Percentiles rank a stretch among this genome's conserved stretches.
phyloP scores from a whole-genome alignment of 2,113 vertebrate genomes.

The Erinaceus europaeus region DNA sequence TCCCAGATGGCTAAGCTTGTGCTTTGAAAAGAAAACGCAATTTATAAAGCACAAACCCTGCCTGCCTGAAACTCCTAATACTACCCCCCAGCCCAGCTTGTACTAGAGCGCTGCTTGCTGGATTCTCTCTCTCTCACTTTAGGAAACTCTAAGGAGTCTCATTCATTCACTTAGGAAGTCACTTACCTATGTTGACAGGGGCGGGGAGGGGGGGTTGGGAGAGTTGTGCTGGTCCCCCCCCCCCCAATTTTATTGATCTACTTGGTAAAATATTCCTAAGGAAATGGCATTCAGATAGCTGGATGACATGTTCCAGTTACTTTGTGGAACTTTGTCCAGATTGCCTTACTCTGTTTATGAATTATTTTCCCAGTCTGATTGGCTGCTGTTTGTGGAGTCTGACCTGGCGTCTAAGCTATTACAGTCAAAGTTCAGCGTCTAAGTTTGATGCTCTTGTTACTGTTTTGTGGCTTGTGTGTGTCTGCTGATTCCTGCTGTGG shows the following conservation, averaged over 20 bases:
- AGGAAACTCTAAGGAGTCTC: not conserved
- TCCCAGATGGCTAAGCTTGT: not conserved
- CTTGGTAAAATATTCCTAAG: not conserved
- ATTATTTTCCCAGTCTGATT: not conserved
- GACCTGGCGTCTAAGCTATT: not conserved
- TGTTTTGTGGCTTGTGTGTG: not conserved
- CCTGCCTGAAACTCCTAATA: too few species aligned
- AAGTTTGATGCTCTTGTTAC: not conserved
- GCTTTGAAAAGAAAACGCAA: not conserved
- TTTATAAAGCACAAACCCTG: too few species aligned
- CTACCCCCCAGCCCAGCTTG: too few species aligned
- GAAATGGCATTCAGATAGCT: not conserved
- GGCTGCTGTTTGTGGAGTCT: not conserved
- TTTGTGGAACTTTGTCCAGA: not conserved
- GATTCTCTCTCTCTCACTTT: too few species aligned
- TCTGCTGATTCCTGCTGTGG: not conserved
- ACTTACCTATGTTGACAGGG: too few species aligned
- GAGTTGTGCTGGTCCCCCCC: too few species aligned
- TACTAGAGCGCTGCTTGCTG: too few species aligned
- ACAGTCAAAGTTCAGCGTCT: not conserved
- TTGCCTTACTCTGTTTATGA: not conserved
- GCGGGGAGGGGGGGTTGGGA: too few species aligned
- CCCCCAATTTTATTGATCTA: conserved; percentile 9
- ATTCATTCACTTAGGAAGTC: not conserved
- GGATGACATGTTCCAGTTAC: not conserved